A percentile compares a stretch with the other conserved stretches of the same genome.
phyloP scores from a whole-genome alignment of 2,888 invertebrate species.

The Meteorus cinctellus region DNA sequence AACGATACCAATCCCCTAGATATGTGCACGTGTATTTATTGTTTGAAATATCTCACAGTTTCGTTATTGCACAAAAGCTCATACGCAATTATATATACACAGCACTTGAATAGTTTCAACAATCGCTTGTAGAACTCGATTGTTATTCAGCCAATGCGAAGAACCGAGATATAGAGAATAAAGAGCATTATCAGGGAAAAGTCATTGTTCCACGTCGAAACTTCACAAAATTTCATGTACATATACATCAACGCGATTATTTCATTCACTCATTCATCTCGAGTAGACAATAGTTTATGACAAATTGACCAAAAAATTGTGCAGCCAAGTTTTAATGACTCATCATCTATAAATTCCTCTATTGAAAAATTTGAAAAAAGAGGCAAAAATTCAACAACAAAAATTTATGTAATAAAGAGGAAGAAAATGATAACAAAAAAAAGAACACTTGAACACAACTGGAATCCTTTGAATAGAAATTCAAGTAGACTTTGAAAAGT shows the following conservation, averaged over 20 bases:
- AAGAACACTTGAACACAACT: neutral
- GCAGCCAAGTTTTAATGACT: neutral
- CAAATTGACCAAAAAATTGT: conserved; percentile 13
- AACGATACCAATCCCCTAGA: too few species aligned
- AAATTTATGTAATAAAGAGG: neutral
- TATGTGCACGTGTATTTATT: too few species aligned
- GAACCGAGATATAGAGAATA: too few species aligned
- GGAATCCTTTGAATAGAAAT: conserved; percentile 11
- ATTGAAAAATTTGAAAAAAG: neutral
- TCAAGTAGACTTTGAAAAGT: conserved; percentile 15
- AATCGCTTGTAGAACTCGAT: too few species aligned
- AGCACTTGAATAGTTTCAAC: neutral
- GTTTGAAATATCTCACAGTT: too few species aligned
- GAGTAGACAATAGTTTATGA: neutral
- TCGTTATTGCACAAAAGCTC: too few species aligned
- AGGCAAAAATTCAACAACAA: neutral
- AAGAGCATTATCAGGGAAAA: too few species aligned
- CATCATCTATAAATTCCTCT: neutral
- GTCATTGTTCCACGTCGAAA: too few species aligned
- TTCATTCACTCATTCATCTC: neutral
- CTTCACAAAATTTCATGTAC: conserved; percentile 5
- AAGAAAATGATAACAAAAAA: neutral
- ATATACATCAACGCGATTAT: neutral
- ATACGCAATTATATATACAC: neutral
- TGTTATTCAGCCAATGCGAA: too few species aligned